phyloP scores from a whole-genome alignment of 1,140 invertebrate genomes.

The Acromyrmex charruanus region DNA sequence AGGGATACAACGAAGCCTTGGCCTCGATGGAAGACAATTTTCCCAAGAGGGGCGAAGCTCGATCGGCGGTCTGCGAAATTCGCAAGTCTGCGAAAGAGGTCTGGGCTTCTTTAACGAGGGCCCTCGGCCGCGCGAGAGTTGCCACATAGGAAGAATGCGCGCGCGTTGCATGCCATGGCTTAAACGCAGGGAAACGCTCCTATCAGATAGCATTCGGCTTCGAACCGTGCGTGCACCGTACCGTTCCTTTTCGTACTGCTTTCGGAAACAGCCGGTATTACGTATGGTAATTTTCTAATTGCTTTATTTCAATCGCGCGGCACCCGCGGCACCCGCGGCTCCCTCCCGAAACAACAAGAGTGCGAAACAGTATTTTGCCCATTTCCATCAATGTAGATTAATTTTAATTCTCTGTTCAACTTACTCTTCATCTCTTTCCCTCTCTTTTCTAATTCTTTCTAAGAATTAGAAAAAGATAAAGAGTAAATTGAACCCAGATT shows the following conservation, averaged over 20 bases:
- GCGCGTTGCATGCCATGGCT: constrained; percentile 79
- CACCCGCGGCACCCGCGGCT: neutral
- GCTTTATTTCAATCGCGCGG: constrained; percentile 82
- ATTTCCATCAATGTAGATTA: neutral
- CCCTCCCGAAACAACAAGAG: constrained; percentile 7
- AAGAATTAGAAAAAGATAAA: too few species aligned
- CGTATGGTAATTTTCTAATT: constrained; percentile 83
- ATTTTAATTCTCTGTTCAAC: too few species aligned
- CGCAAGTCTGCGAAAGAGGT: constrained; percentile 19
- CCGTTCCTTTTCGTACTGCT: constrained; percentile 74
- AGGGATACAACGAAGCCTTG: constrained; percentile 62
- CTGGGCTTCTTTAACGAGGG: constrained; percentile 70
- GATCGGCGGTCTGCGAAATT: constrained; percentile 60
- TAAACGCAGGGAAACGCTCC: constrained; percentile 81
- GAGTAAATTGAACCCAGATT: too few species aligned
- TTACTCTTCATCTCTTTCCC: too few species aligned
- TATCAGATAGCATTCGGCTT: constrained; percentile 80
- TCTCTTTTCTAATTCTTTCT: too few species aligned
- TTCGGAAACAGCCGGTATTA: constrained; percentile 82
- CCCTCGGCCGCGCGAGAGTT: constrained; percentile 47
- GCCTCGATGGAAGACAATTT: constrained; percentile 66
- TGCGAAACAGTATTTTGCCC: neutral
- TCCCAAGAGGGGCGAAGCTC: constrained; percentile 74
- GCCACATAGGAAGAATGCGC: constrained; percentile 78
- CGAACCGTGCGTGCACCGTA: constrained; percentile 77